phyloP scores from a whole-genome alignment of 2,113 vertebrate genomes.

The Megalops atlanticus region DNA sequence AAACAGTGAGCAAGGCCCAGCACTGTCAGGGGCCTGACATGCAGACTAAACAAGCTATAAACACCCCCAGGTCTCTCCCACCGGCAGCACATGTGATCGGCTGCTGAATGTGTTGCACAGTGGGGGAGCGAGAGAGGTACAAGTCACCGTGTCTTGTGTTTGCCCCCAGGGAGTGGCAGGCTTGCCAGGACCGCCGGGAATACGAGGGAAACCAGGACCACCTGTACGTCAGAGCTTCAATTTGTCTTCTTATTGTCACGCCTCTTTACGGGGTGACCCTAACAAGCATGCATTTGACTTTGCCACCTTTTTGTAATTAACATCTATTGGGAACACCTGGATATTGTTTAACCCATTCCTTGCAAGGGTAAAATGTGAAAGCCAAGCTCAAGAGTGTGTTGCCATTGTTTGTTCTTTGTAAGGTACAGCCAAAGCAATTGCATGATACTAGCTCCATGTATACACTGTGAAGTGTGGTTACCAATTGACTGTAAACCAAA shows the following conservation, averaged over 20 bases:
- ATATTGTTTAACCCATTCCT: neutral
- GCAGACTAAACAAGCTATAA: conserved; percentile 23
- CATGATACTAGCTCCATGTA: neutral
- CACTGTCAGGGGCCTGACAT: neutral
- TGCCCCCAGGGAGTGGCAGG: conserved; percentile 80
- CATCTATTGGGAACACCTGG: neutral
- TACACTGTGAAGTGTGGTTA: neutral
- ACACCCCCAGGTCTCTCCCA: neutral
- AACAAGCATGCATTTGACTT: neutral
- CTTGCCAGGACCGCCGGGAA: conserved; percentile 79
- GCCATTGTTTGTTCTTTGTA: neutral
- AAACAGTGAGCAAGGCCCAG: neutral
- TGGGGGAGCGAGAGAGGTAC: neutral
- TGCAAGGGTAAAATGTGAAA: neutral
- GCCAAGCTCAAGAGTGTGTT: neutral
- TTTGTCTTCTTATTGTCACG: conserved; percentile 19
- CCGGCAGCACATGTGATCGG: neutral
- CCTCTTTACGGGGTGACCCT: neutral
- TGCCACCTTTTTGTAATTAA: neutral
- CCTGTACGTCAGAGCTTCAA: conserved; percentile 73
- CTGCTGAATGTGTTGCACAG: neutral
- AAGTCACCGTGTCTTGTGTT: conserved; percentile 35
- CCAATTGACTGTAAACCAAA: neutral
- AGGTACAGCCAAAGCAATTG: neutral
- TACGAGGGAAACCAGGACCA: conserved; percentile 86